Percentiles rank a stretch among this genome's conserved stretches.
These are phyloP conservation scores for Rhizoglyphus robini DNA, from an alignment of 1,140 invertebrate genomes.

Conservation along the genomic window DNA sequence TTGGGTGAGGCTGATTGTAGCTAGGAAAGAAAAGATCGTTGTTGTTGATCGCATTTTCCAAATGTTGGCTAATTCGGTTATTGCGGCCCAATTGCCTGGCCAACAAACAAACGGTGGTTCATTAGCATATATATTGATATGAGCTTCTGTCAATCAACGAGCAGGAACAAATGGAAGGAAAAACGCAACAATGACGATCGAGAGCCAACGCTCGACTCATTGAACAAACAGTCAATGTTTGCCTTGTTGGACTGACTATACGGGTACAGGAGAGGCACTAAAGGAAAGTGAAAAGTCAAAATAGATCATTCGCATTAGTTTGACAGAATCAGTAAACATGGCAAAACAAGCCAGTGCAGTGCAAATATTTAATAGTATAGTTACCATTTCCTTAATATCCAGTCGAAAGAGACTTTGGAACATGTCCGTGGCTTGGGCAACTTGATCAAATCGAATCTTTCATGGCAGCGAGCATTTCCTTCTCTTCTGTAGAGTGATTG, in stretches of 20 bases:
- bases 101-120: too few species aligned
- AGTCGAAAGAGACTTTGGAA: background rate
- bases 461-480: conserved; percentile 21
- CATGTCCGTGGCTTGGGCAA: conserved; percentile 4
- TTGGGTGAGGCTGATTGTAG: too few species aligned
- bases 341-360: background rate
- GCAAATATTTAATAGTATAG: too few species aligned
- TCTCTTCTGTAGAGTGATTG: conserved; percentile 19
- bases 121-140: too few species aligned
- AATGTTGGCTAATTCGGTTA: too few species aligned
- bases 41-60: too few species aligned
- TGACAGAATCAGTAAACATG: background rate
- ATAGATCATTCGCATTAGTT: background rate
- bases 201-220: too few species aligned
- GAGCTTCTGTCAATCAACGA: too few species aligned
- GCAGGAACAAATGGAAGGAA: too few species aligned
- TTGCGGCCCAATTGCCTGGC: too few species aligned
- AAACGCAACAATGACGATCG: too few species aligned
- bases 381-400: conserved; percentile 16
- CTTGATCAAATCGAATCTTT: conserved; percentile 7
- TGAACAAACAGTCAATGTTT: background rate
- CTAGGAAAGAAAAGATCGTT: too few species aligned
- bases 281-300: conserved; percentile 3
- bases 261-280: conserved; percentile 22
- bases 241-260: conserved; percentile 16